These are phyloP conservation scores for Podocnemis expansa DNA, from an alignment of 2,113 vertebrate genomes.

Conservation along the genomic window DNA sequence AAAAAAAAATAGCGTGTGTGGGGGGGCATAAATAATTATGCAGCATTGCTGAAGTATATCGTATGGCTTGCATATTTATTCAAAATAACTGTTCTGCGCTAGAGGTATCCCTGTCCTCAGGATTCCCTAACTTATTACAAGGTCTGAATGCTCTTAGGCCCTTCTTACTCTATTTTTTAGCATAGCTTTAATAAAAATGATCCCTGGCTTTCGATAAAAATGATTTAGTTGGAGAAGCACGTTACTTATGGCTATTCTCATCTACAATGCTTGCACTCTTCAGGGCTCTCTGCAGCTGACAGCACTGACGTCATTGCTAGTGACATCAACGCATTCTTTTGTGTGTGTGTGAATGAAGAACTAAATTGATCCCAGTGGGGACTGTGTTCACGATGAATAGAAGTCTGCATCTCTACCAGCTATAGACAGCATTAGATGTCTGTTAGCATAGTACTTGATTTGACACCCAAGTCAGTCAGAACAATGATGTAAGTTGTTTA, in stretches of 20 bases:
- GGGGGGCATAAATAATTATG: neutral
- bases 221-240: neutral
- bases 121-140: neutral
- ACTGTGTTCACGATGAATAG: constrained; percentile 25
- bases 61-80: neutral
- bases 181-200: neutral
- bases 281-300: constrained; percentile 46
- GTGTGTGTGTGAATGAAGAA: constrained; percentile 68
- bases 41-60: neutral
- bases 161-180: neutral
- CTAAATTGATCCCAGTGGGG: constrained; percentile 72
- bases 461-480: neutral
- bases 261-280: constrained; percentile 39
- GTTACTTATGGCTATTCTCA: neutral
- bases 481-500: neutral
- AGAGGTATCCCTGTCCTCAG: neutral
- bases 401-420: constrained; percentile 32
- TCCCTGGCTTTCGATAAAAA: constrained; percentile 14
- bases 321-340: constrained; percentile 70
- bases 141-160: neutral
- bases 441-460: constrained; percentile 8
- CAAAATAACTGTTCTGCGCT: neutral
- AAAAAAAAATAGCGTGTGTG: no score
- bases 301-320: constrained; percentile 56
- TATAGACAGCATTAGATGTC: constrained; percentile 63